Evolutionary conservation across 2,888 invertebrate genomes (phyloP), one percentile per base, ranked within the genome.

Genomic region (Trichogramma dendrolimi): DNA sequence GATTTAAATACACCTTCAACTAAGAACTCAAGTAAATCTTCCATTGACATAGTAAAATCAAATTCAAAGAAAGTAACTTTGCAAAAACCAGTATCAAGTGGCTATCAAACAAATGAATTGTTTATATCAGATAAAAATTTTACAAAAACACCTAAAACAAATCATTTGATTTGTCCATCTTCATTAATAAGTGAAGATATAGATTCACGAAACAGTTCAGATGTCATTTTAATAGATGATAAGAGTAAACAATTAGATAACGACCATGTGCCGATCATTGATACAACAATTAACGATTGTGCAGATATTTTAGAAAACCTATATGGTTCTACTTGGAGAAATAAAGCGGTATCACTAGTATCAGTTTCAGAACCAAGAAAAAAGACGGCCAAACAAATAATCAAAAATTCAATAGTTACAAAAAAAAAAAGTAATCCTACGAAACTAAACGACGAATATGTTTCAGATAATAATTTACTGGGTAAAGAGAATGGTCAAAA

Each of bases 321-420:
- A 1, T 85, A 85, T 40, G 85, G 85, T n/a, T 78, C 81, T 51
- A 72, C 76, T 6, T 85, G 85, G 85, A 82, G 83, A 68, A 80
- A 81, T 1, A 83, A 75, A 54, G 75, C 72, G 5, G 67, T 71
- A 56, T 62, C 67, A 57, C 55, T 65, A 51, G 41, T 77, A 14
- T 70, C 72, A 39, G 60, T 62, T 5, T 66, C 74, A n/a, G 74
- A 76, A 52, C 71, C 72, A 27, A 71, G 68, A 55, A 74, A 70
- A 57, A 62, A 61, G 49, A 11, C 8, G 5, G 59, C 65, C 58
- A 49, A 60, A 4, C 66, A 60, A 27, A 67, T 66, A 43, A 66
- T 71, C 53, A 71, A 71, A 67, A 71, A 63, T 27, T 27, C 27
- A 59, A 68, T 73, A 41, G 74, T 76, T 61, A 77, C 75, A 4